phyloP scores from a whole-genome alignment of 2,888 invertebrate species.

The Pilophorus perplexus region DNA sequence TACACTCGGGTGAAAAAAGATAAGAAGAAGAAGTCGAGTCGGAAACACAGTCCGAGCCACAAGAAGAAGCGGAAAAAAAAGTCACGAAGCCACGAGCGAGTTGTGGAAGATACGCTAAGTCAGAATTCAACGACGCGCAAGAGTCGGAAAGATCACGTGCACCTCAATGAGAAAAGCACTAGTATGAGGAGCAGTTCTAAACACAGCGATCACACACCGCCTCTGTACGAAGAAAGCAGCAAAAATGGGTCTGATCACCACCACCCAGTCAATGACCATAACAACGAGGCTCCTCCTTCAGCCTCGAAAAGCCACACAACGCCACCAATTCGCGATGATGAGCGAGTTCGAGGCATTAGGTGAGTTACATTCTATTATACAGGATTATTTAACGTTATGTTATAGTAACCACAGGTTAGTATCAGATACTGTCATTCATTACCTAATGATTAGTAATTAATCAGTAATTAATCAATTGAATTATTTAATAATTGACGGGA shows the following conservation, averaged over 20 bases:
- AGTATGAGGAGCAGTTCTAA: constrained; percentile 3
- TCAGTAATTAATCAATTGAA: no score
- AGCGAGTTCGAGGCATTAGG: no score
- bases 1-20: constrained; percentile 41
- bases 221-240: constrained; percentile 6
- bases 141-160: constrained; percentile 9
- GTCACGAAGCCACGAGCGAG: constrained; percentile 42
- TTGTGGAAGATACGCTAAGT: constrained; percentile 10
- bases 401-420: no score
- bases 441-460: no score
- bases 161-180: neutral
- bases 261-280: constrained; percentile 13
- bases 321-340: neutral
- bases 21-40: constrained; percentile 44
- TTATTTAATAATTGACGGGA: no score
- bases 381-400: no score
- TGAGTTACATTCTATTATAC: no score
- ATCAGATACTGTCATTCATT: no score
- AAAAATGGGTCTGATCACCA: constrained; percentile 28
- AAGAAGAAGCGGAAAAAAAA: constrained; percentile 45
- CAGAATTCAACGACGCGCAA: neutral
- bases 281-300: constrained; percentile 9
- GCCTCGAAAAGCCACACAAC: neutral
- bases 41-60: constrained; percentile 43
- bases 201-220: constrained; percentile 7